Evolutionary conservation across 2,888 invertebrate species (phyloP).

Genomic region (Silvanus unidentatus): DNA sequence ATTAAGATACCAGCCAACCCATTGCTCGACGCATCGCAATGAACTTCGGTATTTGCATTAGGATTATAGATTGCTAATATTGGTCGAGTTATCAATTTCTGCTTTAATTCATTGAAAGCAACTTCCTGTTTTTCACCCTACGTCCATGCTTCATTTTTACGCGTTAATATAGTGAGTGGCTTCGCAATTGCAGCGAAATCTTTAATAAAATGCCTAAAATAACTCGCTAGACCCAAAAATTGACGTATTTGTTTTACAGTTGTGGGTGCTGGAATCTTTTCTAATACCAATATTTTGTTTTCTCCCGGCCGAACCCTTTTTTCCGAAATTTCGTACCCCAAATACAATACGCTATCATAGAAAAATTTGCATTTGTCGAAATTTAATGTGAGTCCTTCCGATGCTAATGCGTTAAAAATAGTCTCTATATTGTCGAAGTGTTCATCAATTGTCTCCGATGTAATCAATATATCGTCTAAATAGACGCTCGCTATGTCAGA

Average conservation of each 20-base stretch:
- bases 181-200: slow-evolving; percentile 19
- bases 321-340: slow-evolving; percentile 13
- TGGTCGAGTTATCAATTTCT: slow-evolving; percentile 9
- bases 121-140: neutral
- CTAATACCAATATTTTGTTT: slow-evolving; percentile 18
- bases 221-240: slow-evolving; percentile 21
- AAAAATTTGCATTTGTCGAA: slow-evolving; percentile 15
- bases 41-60: slow-evolving; percentile 23
- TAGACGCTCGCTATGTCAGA: slow-evolving; percentile 7
- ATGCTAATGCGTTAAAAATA: slow-evolving; percentile 9
- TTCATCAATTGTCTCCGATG: slow-evolving; percentile 8
- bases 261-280: slow-evolving; percentile 26
- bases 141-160: slow-evolving; percentile 7
- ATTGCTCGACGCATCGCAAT: slow-evolving; percentile 25
- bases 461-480: slow-evolving; percentile 15
- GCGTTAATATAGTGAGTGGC: slow-evolving; percentile 19
- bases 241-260: slow-evolving; percentile 18
- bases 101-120: slow-evolving; percentile 3
- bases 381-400: slow-evolving; percentile 14
- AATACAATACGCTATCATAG: slow-evolving; percentile 7
- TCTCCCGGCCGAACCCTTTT: slow-evolving; percentile 8
- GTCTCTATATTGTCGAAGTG: slow-evolving; percentile 8
- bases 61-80: slow-evolving; percentile 21
- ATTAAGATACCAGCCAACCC: slow-evolving; percentile 28
- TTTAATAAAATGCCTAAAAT: slow-evolving; percentile 25